Evolutionary conservation across 2,113 vertebrate genomes (phyloP), one percentile per base, ranked within the genome.

Genomic region (Pipra filicauda): DNA sequence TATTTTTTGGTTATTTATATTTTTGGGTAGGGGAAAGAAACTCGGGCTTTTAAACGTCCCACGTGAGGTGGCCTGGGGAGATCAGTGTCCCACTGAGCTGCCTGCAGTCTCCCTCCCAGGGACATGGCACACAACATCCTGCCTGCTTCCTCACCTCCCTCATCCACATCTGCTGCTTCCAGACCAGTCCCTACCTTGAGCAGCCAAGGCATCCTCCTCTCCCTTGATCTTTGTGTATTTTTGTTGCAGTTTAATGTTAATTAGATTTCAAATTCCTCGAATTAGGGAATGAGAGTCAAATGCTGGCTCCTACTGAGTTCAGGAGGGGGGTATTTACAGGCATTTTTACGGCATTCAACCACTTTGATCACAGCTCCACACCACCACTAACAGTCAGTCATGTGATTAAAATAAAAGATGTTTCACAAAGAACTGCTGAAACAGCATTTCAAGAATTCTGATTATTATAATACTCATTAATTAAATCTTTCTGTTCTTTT

Each of bases 21-120:
- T 86, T 83, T 78, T 15, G 27, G 9, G 4, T 12, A 70, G 27
- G 27, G 33, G 21, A 24, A 46, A 46, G 49, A 30, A 58, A 11
- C 2, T 65, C 3, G 0, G 5, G 8, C 24, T 73, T 73, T 26
- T 24, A 54, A 62, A 43, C 1, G 0, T 37, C 8, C 51, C 41
- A 11, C 1, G 1, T 31, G n/a, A 65, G 2, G 3, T 31, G 54
- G 35, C 23, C 30, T 28, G 31, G 72, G 44, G 49, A 92, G 35
- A 24, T 51, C 77, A 54, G 71, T 51, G 49, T 49, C 48, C 7
- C 48, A 35, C 19, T 13, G 28, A 31, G 69, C 20, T 17, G 1
- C n/a, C 24, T 13, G 37, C 43, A 23, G 7, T 7, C 17, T 48
- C 16, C 14, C 30, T 87, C 30, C 19, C 12, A 12, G 65, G 37